Conservation (phyloP, 2,797 vertebrate genomes). For the Tangara arthus region DNA sequence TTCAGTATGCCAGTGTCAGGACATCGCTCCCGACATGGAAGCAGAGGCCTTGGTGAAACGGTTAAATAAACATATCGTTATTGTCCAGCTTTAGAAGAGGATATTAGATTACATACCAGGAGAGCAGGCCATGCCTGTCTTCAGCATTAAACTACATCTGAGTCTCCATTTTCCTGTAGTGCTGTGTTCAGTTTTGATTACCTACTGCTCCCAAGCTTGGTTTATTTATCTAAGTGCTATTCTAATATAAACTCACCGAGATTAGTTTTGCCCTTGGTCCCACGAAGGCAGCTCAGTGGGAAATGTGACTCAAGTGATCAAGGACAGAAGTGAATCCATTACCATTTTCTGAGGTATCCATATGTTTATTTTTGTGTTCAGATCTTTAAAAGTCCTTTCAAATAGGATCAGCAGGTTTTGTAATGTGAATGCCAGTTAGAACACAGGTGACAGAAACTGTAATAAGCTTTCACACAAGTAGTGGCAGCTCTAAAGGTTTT, state of each 20-base stretch:
- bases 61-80: slow-evolving; percentile 73
- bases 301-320: not conserved
- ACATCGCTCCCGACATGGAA: slow-evolving; percentile 23
- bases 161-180: slow-evolving; percentile 59
- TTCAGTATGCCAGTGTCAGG: slow-evolving; percentile 59
- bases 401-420: slow-evolving; percentile 2
- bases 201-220: slow-evolving; percentile 32
- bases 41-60: slow-evolving; percentile 53
- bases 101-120: slow-evolving; percentile 75
- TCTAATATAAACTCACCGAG: slow-evolving; percentile 58
- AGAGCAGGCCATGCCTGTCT: slow-evolving; percentile 47
- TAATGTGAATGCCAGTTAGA: not conserved
- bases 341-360: not conserved
- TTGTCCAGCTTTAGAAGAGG: slow-evolving; percentile 70
- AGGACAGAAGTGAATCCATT: slow-evolving; percentile 25
- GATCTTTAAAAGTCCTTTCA: slow-evolving; percentile 24
- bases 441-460: not conserved
- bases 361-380: slow-evolving; percentile 9
- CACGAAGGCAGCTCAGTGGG: not conserved
- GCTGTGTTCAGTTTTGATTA: slow-evolving; percentile 58
- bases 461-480: not conserved
- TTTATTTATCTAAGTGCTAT: slow-evolving; percentile 69
- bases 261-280: not conserved
- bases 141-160: slow-evolving; percentile 51
- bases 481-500: not conserved